Evolutionary conservation across 2,113 vertebrate species (phyloP).

Genomic region (Stictonetta naevosa): DNA sequence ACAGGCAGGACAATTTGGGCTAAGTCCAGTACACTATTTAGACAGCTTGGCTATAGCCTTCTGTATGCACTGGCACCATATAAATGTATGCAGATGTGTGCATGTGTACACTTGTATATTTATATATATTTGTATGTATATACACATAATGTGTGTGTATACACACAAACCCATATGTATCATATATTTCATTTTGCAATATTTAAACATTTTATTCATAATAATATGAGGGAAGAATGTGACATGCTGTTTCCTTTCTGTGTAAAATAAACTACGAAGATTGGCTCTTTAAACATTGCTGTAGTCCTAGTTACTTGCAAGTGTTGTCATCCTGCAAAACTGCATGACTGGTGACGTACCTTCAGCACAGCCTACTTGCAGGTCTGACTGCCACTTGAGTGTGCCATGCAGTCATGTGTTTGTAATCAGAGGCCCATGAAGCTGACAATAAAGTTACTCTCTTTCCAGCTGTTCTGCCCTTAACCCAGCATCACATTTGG

Average conservation of each 20-base stretch:
- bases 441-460: slow-evolving; percentile 2
- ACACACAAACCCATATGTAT: neutral
- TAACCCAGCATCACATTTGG: neutral
- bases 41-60: neutral
- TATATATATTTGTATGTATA: neutral
- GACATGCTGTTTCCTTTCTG: neutral
- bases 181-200: neutral
- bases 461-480: neutral
- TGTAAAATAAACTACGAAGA: neutral
- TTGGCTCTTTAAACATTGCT: neutral
- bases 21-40: neutral
- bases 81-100: neutral
- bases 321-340: neutral
- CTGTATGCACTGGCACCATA: neutral
- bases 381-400: neutral
- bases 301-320: neutral
- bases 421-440: neutral
- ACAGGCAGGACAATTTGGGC: neutral
- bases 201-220: neutral
- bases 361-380: neutral
- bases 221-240: neutral
- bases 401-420: neutral
- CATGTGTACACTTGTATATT: neutral
- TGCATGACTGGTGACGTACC: neutral
- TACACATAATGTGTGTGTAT: neutral